Evolutionary conservation across 2,113 vertebrate genomes (phyloP).

Genomic region (Thalassoma bifasciatum): DNA sequence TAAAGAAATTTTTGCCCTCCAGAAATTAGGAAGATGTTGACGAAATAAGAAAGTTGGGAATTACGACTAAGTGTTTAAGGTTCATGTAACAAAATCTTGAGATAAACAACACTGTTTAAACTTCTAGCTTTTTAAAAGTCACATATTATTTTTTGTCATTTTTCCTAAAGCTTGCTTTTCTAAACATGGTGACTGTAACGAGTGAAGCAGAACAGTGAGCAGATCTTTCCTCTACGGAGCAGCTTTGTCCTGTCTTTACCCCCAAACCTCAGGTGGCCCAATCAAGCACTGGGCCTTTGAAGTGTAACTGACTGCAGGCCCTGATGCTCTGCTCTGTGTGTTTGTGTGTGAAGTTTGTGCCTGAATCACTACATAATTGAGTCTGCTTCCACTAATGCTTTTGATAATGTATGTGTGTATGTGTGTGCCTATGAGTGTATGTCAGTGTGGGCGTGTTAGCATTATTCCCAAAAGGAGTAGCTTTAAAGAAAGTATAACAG

Average conservation of each 20-base stretch:
- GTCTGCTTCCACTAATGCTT: slow-evolving; percentile 18
- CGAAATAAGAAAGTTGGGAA: not conserved
- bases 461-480: not conserved
- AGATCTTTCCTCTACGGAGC: slow-evolving; percentile 44
- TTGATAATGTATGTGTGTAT: not conserved
- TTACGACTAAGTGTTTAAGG: not conserved
- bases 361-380: slow-evolving; percentile 16
- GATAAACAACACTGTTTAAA: slow-evolving; percentile 11
- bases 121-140: not conserved
- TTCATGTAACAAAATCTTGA: not conserved
- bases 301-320: slow-evolving; percentile 63
- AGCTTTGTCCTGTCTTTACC: slow-evolving; percentile 61
- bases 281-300: slow-evolving; percentile 68
- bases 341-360: slow-evolving; percentile 23
- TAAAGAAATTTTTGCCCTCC: too few relatives aligned
- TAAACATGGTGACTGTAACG: slow-evolving; percentile 16
- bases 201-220: slow-evolving; percentile 41
- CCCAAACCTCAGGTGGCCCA: slow-evolving; percentile 67
- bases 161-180: slow-evolving; percentile 1
- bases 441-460: not conserved
- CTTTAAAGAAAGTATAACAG: slow-evolving; percentile 33
- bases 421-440: not conserved
- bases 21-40: too few relatives aligned
- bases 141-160: slow-evolving; percentile 13
- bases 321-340: slow-evolving; percentile 7